Conservation (phyloP, 2,888 invertebrate genomes). For the Drosophila percnosoma region DNA sequence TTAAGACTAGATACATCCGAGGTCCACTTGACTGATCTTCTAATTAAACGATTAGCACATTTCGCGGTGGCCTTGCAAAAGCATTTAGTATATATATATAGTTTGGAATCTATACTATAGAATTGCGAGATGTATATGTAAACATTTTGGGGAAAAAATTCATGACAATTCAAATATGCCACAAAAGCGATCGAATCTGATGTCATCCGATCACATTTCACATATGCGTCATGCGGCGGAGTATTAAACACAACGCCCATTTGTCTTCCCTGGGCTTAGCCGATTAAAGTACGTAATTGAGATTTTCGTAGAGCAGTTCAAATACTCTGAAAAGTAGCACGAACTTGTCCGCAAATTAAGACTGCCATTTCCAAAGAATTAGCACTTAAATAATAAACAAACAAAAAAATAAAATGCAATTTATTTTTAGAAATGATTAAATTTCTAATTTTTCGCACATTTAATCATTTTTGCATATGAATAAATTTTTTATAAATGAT, state of each 20-base stretch:
- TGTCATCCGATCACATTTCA: conserved; percentile 63
- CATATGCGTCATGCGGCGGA: conserved; percentile 35
- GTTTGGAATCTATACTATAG: background rate
- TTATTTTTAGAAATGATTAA: background rate
- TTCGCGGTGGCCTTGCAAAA: conserved; percentile 52
- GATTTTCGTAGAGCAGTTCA: too few species aligned
- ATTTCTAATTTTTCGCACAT: too few species aligned
- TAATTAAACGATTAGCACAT: conserved; percentile 63
- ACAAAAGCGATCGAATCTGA: conserved; percentile 49
- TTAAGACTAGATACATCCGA: conserved; percentile 26
- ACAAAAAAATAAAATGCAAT: background rate
- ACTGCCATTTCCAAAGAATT: background rate
- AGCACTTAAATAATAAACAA: background rate
- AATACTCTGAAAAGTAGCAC: background rate
- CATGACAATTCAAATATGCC: conserved; percentile 14
- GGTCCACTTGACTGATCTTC: conserved; percentile 62
- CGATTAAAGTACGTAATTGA: conserved; percentile 9
- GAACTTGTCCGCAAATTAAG: background rate
- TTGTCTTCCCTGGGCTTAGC: conserved; percentile 4
- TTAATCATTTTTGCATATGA: background rate
- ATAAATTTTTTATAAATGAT: background rate
- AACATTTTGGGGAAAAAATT: conserved; percentile 21
- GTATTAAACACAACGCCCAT: conserved; percentile 11
- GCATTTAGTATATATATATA: conserved; percentile 13
- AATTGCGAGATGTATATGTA: background rate